Conservation (phyloP, 2,113 vertebrate genomes). For the Stomatorhinus ivindoensis region DNA sequence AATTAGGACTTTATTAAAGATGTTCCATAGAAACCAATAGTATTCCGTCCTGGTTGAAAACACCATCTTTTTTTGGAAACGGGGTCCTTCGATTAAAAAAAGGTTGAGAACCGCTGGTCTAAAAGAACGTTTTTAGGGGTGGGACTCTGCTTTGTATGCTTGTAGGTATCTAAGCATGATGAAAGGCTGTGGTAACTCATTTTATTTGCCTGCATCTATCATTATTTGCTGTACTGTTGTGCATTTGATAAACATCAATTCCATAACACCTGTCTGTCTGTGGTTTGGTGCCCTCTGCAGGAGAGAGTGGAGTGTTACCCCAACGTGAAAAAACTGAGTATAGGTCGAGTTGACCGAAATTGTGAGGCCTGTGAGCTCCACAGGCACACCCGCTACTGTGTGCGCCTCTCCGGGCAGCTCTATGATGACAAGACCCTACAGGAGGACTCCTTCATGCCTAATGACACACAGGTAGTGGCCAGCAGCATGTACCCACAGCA, state of each 20-base stretch:
- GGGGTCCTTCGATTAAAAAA: not conserved
- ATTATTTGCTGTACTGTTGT: not conserved
- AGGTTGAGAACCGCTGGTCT: not conserved
- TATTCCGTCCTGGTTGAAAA: not conserved
- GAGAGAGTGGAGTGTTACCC: conserved; percentile 72
- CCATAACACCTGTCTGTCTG: not conserved
- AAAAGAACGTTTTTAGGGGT: not conserved
- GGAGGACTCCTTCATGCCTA: conserved; percentile 69
- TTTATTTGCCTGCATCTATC: not conserved
- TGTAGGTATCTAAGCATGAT: not conserved
- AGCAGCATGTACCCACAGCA: conserved; percentile 2
- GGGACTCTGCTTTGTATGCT: not conserved
- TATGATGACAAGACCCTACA: conserved; percentile 64
- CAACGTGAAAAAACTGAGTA: conserved; percentile 35
- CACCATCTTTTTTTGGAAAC: not conserved
- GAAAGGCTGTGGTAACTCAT: not conserved
- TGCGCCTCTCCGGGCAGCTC: conserved; percentile 63
- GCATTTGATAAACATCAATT: not conserved
- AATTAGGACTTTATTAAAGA: not conserved
- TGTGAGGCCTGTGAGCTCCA: conserved; percentile 70
- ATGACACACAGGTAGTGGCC: conserved; percentile 69
- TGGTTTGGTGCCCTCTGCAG: conserved; percentile 38
- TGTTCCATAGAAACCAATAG: not conserved
- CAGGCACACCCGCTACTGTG: conserved; percentile 51
- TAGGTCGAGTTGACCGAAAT: not conserved